Evolutionary conservation across 2,888 invertebrate species (phyloP).

Genomic region (Sturmia bella): DNA sequence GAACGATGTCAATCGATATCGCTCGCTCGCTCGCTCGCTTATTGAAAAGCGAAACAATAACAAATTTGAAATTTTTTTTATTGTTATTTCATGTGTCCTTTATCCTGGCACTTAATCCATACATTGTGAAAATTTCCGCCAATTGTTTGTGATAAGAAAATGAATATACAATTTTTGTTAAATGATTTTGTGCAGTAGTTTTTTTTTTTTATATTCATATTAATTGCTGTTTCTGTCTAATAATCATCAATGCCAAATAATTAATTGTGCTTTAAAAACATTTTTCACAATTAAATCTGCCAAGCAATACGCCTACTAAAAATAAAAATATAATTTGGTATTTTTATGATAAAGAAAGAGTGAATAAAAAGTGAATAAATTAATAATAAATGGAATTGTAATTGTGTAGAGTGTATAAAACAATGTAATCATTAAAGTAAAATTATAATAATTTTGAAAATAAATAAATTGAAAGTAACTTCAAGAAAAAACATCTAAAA

Average conservation of each 20-base stretch:
- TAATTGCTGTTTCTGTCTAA: slow-evolving; percentile 12
- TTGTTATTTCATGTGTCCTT: too few relatives aligned
- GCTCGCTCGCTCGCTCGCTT: too few relatives aligned
- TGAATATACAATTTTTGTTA: slow-evolving; percentile 30
- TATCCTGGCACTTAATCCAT: too few relatives aligned
- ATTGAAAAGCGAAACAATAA: too few relatives aligned
- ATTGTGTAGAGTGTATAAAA: slow-evolving; percentile 11
- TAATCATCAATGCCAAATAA: slow-evolving; percentile 48
- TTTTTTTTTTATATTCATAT: slow-evolving; percentile 14
- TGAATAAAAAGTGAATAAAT: slow-evolving; percentile 46
- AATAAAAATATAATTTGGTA: slow-evolving; percentile 9
- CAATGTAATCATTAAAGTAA: background rate
- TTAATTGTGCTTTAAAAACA: slow-evolving; percentile 44
- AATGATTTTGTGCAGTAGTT: slow-evolving; percentile 20
- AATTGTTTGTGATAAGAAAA: slow-evolving; percentile 4
- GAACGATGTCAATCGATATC: too few relatives aligned
- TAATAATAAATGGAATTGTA: slow-evolving; percentile 34
- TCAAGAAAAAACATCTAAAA: too few relatives aligned
- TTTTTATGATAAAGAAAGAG: slow-evolving; percentile 26
- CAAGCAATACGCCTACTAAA: slow-evolving; percentile 59
- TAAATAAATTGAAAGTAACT: slow-evolving; percentile 1
- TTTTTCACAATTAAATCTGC: slow-evolving; percentile 18
- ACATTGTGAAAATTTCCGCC: too few relatives aligned
- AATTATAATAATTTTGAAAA: slow-evolving; percentile 7
- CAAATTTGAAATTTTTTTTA: too few relatives aligned